Base-by-base conservation (phyloP, 2,113 vertebrate genomes). In the Nycticryphes semicollaris region DNA sequence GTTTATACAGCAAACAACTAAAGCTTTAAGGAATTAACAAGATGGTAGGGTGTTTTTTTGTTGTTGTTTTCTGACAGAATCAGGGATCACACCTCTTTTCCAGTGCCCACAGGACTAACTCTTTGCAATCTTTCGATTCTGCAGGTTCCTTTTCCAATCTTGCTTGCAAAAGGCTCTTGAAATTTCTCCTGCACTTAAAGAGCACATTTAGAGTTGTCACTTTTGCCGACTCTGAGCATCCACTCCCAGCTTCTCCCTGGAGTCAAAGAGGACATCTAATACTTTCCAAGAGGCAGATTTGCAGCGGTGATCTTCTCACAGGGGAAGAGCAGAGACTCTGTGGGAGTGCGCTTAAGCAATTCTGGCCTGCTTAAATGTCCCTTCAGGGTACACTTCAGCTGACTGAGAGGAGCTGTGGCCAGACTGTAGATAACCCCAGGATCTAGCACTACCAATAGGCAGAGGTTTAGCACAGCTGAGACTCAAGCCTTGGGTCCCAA, bases 51-150 rank as follows among this genome's bases (percentile, higher is more conserved):
- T 0, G 3, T 35, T 21, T 77, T 63, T 47, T 47, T 47, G 43
- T 45, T 45, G 59, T 35, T 92, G 63, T 93, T 96, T 94, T 37
- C 72, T 95, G 85, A 75, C 63, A 78, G 47, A 86, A 88, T 74
- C 68, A 20, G 74, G 60, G 22, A 91, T 96, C 64, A 87, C 51
- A 33, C 30, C 41, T 92, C 60, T 87, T 53, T 84, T 92, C 91
- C 86, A 92, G 95, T 92, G 66, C 84, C 77, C 84, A 57, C 37
- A 76, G 86, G 77, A 59, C 77, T 28, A 89, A 92, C 87, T 51
- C 28, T 87, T 94, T 84, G 74, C 96, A 89, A 95, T 82, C 45
- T 76, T 83, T 92, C 75, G 90, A 94, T 94, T 93, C 86, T 92
- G 41, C 47, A 68, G 84, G 85, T 93, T 84, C 28, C 62, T 85